Conservation (phyloP, 1,140 invertebrate species). For the Hyles vespertilio region DNA sequence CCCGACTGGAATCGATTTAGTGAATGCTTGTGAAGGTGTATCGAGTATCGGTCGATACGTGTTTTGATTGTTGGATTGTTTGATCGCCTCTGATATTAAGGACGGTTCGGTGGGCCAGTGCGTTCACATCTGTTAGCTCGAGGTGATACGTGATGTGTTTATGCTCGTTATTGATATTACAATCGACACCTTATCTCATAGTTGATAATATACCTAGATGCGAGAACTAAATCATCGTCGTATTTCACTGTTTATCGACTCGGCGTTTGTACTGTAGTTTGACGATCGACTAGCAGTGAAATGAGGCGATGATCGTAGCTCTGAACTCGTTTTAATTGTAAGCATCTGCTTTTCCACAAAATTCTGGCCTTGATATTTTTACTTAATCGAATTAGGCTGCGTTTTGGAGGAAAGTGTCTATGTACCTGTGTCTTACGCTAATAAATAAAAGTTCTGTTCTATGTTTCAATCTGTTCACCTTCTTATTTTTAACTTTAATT, state of each 20-base stretch:
- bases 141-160: conserved; percentile 51
- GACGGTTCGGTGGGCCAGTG: conserved; percentile 1
- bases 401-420: conserved; percentile 52
- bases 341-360: conserved; percentile 50
- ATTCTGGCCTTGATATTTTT: conserved; percentile 38
- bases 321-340: conserved; percentile 37
- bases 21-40: conserved; percentile 5
- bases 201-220: conserved; percentile 22
- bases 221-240: conserved; percentile 32
- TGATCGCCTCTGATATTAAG: neutral
- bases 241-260: conserved; percentile 45
- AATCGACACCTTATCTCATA: conserved; percentile 26
- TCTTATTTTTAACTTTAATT: conserved; percentile 7
- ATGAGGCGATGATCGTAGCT: conserved; percentile 40
- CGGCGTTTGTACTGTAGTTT: conserved; percentile 13
- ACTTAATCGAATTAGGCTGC: conserved; percentile 40
- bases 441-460: conserved; percentile 38
- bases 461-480: conserved; percentile 13
- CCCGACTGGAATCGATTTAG: conserved; percentile 38
- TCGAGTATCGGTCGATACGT: neutral
- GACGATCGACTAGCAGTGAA: conserved; percentile 32
- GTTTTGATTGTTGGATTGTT: neutral
- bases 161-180: conserved; percentile 55
- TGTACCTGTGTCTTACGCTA: conserved; percentile 67
- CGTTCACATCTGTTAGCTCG: conserved; percentile 46